phyloP scores from a whole-genome alignment of 2,888 invertebrate genomes.

The Steromphala cineraria region DNA sequence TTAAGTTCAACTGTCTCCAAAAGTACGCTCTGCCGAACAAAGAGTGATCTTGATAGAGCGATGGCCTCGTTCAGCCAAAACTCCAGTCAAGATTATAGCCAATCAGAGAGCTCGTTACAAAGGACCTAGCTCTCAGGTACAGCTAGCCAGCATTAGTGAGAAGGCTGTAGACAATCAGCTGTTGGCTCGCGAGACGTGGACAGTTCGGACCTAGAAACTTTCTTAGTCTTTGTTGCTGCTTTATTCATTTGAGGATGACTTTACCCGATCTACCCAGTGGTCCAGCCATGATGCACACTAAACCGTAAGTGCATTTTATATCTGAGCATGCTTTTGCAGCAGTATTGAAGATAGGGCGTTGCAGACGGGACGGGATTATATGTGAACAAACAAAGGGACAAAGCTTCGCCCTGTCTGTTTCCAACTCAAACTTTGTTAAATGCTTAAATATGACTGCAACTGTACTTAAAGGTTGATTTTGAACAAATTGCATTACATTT shows the following conservation, averaged over 20 bases:
- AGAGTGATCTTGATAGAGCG: neutral
- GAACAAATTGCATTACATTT: too few relatives aligned
- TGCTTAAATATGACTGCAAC: too few relatives aligned
- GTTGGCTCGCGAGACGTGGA: neutral
- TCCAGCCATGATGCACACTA: neutral
- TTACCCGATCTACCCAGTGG: neutral
- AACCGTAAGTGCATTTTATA: neutral
- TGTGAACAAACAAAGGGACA: neutral
- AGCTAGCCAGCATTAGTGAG: neutral
- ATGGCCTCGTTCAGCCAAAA: neutral
- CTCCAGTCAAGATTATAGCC: neutral
- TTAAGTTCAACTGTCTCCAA: neutral
- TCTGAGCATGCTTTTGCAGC: neutral
- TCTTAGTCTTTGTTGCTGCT: neutral
- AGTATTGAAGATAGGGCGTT: neutral
- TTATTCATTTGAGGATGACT: neutral
- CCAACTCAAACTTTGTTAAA: too few relatives aligned
- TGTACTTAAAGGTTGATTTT: too few relatives aligned
- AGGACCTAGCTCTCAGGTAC: constrained; percentile 3
- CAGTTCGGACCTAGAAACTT: neutral
- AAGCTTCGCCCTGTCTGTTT: too few relatives aligned
- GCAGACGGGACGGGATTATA: neutral
- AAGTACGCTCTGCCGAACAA: neutral
- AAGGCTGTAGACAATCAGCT: neutral
- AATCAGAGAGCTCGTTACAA: constrained; percentile 12